Base-by-base conservation (phyloP, 1,140 invertebrate species). In the Halyomorpha halys region DNA sequence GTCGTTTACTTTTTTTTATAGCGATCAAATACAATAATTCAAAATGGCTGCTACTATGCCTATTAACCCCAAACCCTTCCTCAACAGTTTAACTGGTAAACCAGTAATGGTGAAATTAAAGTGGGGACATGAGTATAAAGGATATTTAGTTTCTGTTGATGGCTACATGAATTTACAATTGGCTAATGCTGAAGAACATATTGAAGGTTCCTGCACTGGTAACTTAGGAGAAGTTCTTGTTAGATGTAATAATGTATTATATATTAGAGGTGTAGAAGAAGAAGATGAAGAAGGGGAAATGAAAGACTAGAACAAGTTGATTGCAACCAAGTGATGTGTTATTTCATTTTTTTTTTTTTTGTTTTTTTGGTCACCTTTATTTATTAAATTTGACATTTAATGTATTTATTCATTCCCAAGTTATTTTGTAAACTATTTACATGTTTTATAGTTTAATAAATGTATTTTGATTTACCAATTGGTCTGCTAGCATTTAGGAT, bases 71-170 rank as follows among this genome's bases (percentile, higher is more conserved):
- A 99, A 99, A 82, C 97, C 97, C 66, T 99, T 98, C 77, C 78
- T 99, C 25, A 99, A 99, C 80, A 89, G 89, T 72, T 80, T 99
- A 16, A 98, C 94, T 2, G 97, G 97, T 25, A 99, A 99, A 79
- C 85, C 92, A 47, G 93, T 99, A 15, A 85, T 98, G 72, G 92
- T 98, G 1, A 99, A 99, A 80, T 79, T 99, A 51, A 99, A 99
- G 76, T 99, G 97, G 97, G 97, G 97, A 34, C 96, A 98, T 76
- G 97, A 99, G 78, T 99, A 99, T 75, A 97, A 97, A 83, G 97
- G 97, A 11, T 90, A 93, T 69, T 76, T 99, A 23, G 94, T 99
- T 0, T 97, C 96, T 5, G 91, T 97, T 14, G 97, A 99, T 80
- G 91, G 91, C 9, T 99, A 99, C 74, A 99, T 99, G 97, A 99